Conservation (phyloP, 2,888 invertebrate genomes). For the Eristalis pertinax region DNA sequence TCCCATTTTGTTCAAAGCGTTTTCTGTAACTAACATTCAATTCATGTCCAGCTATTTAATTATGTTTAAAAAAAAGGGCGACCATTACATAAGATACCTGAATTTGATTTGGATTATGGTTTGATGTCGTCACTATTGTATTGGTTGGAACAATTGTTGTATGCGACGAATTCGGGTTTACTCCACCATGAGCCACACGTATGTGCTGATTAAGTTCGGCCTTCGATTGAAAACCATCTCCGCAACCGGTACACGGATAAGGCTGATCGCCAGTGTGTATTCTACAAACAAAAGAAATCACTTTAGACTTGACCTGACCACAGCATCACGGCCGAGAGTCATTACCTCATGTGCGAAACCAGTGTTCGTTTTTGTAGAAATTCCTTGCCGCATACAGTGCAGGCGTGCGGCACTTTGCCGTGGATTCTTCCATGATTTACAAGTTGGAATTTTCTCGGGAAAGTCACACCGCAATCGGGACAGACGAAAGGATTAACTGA, state of each 20-base stretch:
- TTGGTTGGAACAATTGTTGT: constrained; percentile 78
- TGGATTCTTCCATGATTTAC: constrained; percentile 92
- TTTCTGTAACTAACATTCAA: background rate
- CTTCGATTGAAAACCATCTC: constrained; percentile 89
- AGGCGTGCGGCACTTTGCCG: constrained; percentile 90
- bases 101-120: constrained; percentile 76
- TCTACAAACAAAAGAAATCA: constrained; percentile 78
- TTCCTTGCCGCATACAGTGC: constrained; percentile 92
- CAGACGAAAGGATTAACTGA: constrained; percentile 97
- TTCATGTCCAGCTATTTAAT: background rate
- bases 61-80: constrained; percentile 8
- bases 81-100: constrained; percentile 73
- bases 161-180: constrained; percentile 81
- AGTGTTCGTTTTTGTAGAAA: constrained; percentile 92
- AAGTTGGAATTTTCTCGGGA: constrained; percentile 92
- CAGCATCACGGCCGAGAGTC: background rate
- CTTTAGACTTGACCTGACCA: too few species aligned
- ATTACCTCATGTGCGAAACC: constrained; percentile 90
- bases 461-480: constrained; percentile 92
- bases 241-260: constrained; percentile 88
- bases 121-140: constrained; percentile 74
- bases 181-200: constrained; percentile 83
- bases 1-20: background rate
- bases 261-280: constrained; percentile 89
- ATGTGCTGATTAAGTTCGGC: constrained; percentile 87